These are phyloP conservation scores for Acinonyx jubatus DNA, from an alignment of 2,113 vertebrate species.

Conservation along the genomic window DNA sequence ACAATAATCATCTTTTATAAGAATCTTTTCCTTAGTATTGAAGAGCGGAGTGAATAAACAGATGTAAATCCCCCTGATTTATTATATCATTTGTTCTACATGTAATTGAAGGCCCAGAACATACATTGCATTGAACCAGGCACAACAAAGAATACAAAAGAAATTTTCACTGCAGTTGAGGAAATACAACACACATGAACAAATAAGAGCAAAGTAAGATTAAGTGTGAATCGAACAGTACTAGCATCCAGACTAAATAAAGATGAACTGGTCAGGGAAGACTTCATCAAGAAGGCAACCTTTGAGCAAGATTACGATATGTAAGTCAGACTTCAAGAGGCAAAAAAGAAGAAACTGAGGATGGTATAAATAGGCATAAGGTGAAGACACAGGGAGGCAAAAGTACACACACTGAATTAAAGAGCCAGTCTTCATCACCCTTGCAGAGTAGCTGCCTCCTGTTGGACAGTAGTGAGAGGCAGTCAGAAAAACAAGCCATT, in stretches of 20 bases:
- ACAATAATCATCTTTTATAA: slow-evolving; percentile 64
- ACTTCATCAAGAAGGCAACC: background rate
- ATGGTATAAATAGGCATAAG: background rate
- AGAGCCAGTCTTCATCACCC: background rate
- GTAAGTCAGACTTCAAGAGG: background rate
- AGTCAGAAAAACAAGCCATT: background rate
- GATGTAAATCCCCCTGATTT: slow-evolving; percentile 57
- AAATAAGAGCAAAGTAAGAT: slow-evolving; percentile 37
- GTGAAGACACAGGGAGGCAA: background rate
- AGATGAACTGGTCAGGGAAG: background rate
- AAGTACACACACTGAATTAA: background rate
- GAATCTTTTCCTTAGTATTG: slow-evolving; percentile 37
- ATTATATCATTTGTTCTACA: slow-evolving; percentile 53
- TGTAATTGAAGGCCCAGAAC: slow-evolving; percentile 17
- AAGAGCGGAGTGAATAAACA: slow-evolving; percentile 63
- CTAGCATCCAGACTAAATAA: background rate
- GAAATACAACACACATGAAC: slow-evolving; percentile 47
- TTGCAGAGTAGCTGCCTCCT: background rate
- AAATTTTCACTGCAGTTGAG: slow-evolving; percentile 30
- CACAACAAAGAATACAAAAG: background rate
- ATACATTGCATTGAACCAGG: background rate
- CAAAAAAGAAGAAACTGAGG: background rate
- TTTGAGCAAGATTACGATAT: background rate
- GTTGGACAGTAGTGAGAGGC: background rate
- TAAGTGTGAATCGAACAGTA: background rate